Conservation (phyloP, 2,113 vertebrate species). For the Amazona vittata region DNA sequence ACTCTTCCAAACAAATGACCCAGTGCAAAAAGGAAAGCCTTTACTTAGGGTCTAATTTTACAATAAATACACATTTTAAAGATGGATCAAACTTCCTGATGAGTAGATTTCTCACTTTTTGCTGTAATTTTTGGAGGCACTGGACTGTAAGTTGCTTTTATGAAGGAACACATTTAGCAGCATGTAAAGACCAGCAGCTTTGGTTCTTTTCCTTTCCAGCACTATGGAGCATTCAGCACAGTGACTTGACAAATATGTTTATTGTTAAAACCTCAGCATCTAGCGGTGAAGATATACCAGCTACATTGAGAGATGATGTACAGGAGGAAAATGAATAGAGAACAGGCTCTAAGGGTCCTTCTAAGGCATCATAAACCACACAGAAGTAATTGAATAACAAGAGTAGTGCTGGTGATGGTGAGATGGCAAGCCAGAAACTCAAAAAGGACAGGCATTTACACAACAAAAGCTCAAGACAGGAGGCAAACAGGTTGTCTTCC, state of each 20-base stretch:
- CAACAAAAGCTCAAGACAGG: neutral
- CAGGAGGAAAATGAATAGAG: neutral
- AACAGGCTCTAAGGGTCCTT: neutral
- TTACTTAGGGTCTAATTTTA: neutral
- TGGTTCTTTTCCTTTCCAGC: slow-evolving; percentile 30
- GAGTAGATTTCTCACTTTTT: neutral
- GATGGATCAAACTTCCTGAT: slow-evolving; percentile 21
- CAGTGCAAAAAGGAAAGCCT: neutral
- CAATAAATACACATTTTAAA: neutral
- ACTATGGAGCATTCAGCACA: slow-evolving; percentile 33
- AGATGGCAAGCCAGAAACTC: neutral
- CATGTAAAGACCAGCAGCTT: slow-evolving; percentile 7
- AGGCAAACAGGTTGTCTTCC: neutral
- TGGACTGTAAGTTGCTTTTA: neutral
- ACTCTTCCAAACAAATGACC: neutral
- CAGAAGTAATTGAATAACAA: slow-evolving; percentile 9
- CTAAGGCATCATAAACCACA: neutral
- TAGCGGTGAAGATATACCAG: neutral
- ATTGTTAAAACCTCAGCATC: slow-evolving; percentile 45
- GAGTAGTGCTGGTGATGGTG: neutral
- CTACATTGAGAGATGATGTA: neutral
- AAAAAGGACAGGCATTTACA: neutral
- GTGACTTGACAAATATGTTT: slow-evolving; percentile 70
- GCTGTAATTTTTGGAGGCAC: neutral
- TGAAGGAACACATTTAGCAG: neutral